Conservation (phyloP, 1,140 invertebrate genomes). For the Danaus plexippus region DNA sequence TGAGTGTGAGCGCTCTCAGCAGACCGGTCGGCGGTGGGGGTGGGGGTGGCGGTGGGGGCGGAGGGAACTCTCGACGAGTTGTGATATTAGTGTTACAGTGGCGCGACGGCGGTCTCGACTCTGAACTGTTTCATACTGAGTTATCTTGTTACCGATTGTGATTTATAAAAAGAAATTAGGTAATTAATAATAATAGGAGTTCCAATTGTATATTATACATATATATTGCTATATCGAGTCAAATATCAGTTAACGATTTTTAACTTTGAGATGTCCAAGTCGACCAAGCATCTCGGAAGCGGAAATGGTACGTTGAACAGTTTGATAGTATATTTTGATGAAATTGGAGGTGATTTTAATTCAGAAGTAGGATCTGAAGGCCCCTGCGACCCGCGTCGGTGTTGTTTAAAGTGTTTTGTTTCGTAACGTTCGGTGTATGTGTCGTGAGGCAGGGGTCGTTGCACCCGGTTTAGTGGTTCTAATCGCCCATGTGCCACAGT, state of each 20-base stretch:
- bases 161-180: conserved; percentile 65
- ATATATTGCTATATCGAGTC: conserved; percentile 59
- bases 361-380: conserved; percentile 13
- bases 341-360: conserved; percentile 28
- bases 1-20: conserved; percentile 7
- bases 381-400: conserved; percentile 5
- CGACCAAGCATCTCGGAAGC: conserved; percentile 23
- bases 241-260: conserved; percentile 45
- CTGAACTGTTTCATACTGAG: conserved; percentile 59
- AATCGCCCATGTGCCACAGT: conserved; percentile 28
- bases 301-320: conserved; percentile 23
- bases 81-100: conserved; percentile 30
- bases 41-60: not conserved
- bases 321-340: conserved; percentile 35
- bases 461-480: conserved; percentile 32
- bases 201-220: conserved; percentile 70
- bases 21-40: too few species aligned
- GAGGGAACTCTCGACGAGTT: conserved; percentile 18
- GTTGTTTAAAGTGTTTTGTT: conserved; percentile 27
- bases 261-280: conserved; percentile 25
- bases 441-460: conserved; percentile 15
- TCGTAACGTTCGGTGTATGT: conserved; percentile 20
- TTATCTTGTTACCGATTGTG: conserved; percentile 69
- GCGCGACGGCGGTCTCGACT: conserved; percentile 23
- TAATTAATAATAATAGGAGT: conserved; percentile 71